Evolutionary conservation across 2,888 invertebrate genomes (phyloP).

Genomic region (Leucoma salicis): DNA sequence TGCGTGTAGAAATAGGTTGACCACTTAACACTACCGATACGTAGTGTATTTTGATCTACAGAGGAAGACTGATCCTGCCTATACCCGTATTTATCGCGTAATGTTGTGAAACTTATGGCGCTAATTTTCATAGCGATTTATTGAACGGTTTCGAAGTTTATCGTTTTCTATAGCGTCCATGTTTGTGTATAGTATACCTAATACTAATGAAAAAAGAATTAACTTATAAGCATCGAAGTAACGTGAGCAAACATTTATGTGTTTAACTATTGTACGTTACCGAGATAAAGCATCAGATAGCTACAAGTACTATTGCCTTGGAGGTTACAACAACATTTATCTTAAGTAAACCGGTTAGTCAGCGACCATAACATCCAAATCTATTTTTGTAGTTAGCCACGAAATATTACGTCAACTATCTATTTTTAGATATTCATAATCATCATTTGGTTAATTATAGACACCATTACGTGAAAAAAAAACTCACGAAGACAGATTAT

Average conservation of each 20-base stretch:
- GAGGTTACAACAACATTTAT: background rate
- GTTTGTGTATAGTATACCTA: no score
- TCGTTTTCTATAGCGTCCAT: no score
- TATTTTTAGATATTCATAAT: conserved; percentile 17
- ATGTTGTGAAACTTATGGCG: no score
- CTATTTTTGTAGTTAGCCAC: conserved; percentile 15
- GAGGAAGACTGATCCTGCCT: no score
- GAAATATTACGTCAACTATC: conserved; percentile 18
- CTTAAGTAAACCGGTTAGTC: background rate
- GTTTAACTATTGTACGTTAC: background rate
- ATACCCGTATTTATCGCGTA: no score
- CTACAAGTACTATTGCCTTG: background rate
- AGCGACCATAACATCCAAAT: conserved; percentile 7
- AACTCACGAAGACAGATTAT: background rate
- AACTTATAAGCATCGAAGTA: background rate
- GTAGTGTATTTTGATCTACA: no score
- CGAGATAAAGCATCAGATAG: background rate
- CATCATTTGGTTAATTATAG: conserved; percentile 20
- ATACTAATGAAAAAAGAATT: no score
- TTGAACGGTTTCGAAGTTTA: no score
- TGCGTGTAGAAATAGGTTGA: no score
- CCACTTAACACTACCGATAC: no score
- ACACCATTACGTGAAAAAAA: background rate
- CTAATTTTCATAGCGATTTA: no score
- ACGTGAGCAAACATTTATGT: background rate